These are phyloP conservation scores for Lasioglossum morio DNA, from an alignment of 2,888 invertebrate species.

Conservation along the genomic window DNA sequence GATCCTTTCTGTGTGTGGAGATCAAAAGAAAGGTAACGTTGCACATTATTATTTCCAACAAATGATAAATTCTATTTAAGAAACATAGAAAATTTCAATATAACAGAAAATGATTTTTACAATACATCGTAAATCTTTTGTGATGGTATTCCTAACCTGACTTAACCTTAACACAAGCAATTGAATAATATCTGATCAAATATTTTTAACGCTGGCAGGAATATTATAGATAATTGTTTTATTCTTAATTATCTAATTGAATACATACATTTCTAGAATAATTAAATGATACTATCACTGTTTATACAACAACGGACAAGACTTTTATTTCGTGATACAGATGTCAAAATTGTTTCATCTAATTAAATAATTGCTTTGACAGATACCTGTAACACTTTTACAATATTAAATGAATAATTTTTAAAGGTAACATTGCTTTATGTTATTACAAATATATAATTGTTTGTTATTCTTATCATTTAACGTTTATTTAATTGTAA, in stretches of 20 bases:
- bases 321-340: neutral
- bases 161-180: neutral
- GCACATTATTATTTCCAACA: neutral
- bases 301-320: neutral
- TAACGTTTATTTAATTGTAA: neutral
- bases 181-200: neutral
- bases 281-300: neutral
- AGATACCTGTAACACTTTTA: neutral
- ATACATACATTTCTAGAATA: neutral
- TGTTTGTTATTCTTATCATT: neutral
- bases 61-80: neutral
- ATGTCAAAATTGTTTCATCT: neutral
- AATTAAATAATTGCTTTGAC: neutral
- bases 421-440: neutral
- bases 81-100: neutral
- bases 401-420: neutral
- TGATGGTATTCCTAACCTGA: neutral
- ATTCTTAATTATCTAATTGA: neutral
- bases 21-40: conserved; percentile 81
- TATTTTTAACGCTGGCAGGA: neutral
- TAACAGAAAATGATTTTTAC: neutral
- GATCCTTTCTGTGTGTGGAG: conserved; percentile 81
- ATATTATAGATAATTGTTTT: neutral
- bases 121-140: neutral
- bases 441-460: neutral